A percentile compares a stretch with the other conserved stretches of the same genome.
Evolutionary conservation across 2,888 invertebrate species (phyloP).

Genomic region (Phasia obesa): DNA sequence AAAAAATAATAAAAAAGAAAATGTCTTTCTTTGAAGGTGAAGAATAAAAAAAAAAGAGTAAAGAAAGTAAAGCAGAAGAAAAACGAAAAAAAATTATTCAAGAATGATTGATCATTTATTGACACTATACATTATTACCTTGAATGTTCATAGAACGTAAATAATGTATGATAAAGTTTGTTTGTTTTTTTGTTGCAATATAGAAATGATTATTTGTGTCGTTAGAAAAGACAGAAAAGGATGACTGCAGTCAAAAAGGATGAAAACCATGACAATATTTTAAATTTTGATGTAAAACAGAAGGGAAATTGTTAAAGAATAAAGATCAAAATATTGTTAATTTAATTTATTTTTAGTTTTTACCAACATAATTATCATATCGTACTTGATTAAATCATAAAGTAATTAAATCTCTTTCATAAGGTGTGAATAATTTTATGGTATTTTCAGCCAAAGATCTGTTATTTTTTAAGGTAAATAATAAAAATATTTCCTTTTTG

Average conservation of each 20-base stretch:
- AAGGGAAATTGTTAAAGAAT: constrained; percentile 25
- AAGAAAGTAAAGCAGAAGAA: background rate
- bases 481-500: background rate
- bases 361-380: constrained; percentile 7
- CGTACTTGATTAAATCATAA: constrained; percentile 52
- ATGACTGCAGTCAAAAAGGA: constrained; percentile 27
- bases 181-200: background rate
- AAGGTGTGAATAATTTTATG: constrained; percentile 45
- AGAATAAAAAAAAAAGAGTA: constrained; percentile 29
- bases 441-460: constrained; percentile 16
- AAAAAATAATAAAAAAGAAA: constrained; percentile 21
- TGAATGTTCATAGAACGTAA: constrained; percentile 53
- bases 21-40: constrained; percentile 1
- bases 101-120: constrained; percentile 73
- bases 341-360: constrained; percentile 16
- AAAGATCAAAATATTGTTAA: background rate
- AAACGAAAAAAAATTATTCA: too few species aligned
- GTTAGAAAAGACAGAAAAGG: background rate
- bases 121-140: constrained; percentile 71
- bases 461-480: background rate
- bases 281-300: constrained; percentile 24
- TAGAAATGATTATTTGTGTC: too few species aligned
- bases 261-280: constrained; percentile 29
- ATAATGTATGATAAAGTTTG: constrained; percentile 51
- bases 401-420: constrained; percentile 65